Evolutionary conservation across 2,888 invertebrate genomes (phyloP), one percentile per base, ranked within the genome.

Genomic region (Rhimphoctona megacephalus): DNA sequence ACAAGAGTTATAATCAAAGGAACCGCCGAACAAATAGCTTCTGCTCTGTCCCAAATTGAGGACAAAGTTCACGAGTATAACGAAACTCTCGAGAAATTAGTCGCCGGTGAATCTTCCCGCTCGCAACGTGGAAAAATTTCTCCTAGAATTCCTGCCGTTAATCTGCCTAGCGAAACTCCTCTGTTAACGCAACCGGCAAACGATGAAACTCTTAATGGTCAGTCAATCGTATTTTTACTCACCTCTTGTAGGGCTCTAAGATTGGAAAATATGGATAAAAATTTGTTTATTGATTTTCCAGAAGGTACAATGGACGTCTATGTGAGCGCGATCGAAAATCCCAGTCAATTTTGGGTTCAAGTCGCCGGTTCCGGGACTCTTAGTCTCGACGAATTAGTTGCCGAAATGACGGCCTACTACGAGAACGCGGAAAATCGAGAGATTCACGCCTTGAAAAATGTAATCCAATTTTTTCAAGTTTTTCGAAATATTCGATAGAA

Each of bases 321-420:
- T 94, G 97, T 98, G 5, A 98, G 98, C 0, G 98, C 98, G 0
- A 96, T 98, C 87, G 97, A 97, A 19, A 96, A 96, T 43, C 98
- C 98, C 0, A 95, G 95, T 22, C 95, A 95, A 87, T 98, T 99
- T 95, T 99, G 98, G 98, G 96, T 98, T 14, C 98, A 98, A 95
- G 96, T 98, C 87, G 96, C 97, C 79, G 97, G 97, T 0, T 96
- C 97, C 0, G 96, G 96, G 90, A 96, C 97, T 0, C 95, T 96
- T 9, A 96, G 97, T 92, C 95, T 99, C 22, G 98, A 98, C 93
- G 96, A 96, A 73, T 95, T 99, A 49, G 97, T 98, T 7, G 95
- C 96, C 8, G 96, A 96, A 84, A 98, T 99, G 98, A 98, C 98
- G 0, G 96, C 96, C 6, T 98, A 97, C 93, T 98, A 98, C 92